These are phyloP conservation scores for Gerris buenoi DNA, from an alignment of 1,140 invertebrate genomes.

Conservation along the genomic window DNA sequence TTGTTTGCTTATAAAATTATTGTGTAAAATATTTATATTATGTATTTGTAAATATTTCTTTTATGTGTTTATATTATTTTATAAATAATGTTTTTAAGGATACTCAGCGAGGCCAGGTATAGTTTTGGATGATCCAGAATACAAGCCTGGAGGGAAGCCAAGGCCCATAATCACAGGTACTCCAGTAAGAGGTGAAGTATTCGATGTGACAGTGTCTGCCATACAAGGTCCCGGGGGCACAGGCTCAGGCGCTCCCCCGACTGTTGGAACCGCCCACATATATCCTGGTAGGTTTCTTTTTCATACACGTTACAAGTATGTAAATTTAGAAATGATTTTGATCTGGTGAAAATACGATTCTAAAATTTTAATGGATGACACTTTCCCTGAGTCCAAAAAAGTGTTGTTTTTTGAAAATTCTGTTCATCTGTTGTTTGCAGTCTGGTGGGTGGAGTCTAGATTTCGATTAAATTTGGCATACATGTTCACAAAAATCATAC, in stretches of 20 bases:
- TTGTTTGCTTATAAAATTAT: too few species aligned
- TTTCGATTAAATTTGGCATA: too few species aligned
- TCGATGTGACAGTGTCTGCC: constrained; percentile 74
- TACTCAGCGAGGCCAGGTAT: constrained; percentile 64
- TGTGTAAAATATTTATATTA: too few species aligned
- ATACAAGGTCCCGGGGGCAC: constrained; percentile 58
- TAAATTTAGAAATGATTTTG: background rate
- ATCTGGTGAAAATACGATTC: too few species aligned
- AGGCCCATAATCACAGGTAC: constrained; percentile 28
- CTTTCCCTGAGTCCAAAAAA: too few species aligned
- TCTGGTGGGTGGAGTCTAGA: too few species aligned
- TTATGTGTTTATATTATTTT: background rate
- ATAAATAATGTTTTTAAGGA: constrained; percentile 9
- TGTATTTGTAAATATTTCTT: too few species aligned
- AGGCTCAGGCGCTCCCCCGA: constrained; percentile 26
- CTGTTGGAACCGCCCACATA: constrained; percentile 35
- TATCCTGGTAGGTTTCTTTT: constrained; percentile 37
- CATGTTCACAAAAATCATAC: too few species aligned
- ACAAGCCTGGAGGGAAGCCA: constrained; percentile 42
- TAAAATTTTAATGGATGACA: too few species aligned
- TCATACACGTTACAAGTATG: background rate
- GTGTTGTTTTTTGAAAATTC: too few species aligned
- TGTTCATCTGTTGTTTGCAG: too few species aligned
- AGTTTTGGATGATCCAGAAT: constrained; percentile 63
- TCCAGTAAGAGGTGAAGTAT: constrained; percentile 51